Base-by-base conservation (phyloP, 2,113 vertebrate genomes). In the Callocephalon fimbriatum region DNA sequence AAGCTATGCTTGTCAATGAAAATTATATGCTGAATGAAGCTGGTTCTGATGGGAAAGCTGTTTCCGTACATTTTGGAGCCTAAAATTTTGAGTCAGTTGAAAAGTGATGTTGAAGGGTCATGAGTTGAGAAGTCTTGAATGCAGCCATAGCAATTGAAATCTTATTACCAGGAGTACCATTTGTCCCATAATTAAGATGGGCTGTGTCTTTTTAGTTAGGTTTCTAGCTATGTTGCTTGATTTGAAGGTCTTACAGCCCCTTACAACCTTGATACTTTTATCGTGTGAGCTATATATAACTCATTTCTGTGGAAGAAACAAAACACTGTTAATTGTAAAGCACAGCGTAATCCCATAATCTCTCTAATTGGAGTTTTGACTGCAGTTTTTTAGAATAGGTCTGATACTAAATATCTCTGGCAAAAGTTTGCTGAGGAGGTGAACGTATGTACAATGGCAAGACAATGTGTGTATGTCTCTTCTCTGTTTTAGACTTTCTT, bases 21-120 rank as follows among this genome's bases (percentile, higher is more conserved):
- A 70, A 21, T 13, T 18, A 1, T 32, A 44, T 58, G 45, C 44
- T 22, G 29, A 26, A 56, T 5, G 11, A 54, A 87, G 44, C 40
- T 0, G 0, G 1, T 58, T 86, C 15, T 21, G 21, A 5, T 31
- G 25, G 14, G 31, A 65, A 62, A 9, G 35, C 32, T 81, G 23
- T 50, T 83, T 73, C 42, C 8, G 2, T 44, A 7, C 6, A 5
- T 26, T 29, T 40, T 25, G 42, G 50, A 81, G 38, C 22, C n/a
- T 73, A 10, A 67, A 50, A 23, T 80, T 47, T 45, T 90, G 45
- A 74, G 66, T 2, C 15, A 70, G 23, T 8, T 48, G 44, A 44
- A 56, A 44, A n/a, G 44, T 21, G 15, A 10, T 56, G 51, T 56
- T 58, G 47, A 75, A 68, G n/a, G 38, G 20, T 58, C 35, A n/a